Percentiles rank a stretch among this genome's conserved stretches.
phyloP scores from a whole-genome alignment of 2,888 invertebrate genomes.

The Drosophila niveifrons region DNA sequence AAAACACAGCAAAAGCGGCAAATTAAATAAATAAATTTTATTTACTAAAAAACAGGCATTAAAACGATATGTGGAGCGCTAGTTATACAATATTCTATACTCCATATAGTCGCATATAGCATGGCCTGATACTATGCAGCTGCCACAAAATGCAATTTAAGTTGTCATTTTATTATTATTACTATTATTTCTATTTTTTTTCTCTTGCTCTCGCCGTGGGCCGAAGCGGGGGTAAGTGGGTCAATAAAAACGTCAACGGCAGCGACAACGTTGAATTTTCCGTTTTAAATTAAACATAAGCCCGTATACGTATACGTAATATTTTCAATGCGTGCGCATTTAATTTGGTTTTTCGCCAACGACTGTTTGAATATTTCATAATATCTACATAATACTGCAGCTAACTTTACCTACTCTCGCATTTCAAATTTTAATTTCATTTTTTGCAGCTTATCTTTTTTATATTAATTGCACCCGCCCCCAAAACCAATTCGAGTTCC shows the following conservation, averaged over 20 bases:
- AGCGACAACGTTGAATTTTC: slow-evolving; percentile 54
- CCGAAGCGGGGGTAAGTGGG: slow-evolving; percentile 35
- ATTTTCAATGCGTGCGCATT: slow-evolving; percentile 38
- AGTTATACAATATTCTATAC: slow-evolving; percentile 5
- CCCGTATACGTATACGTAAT: slow-evolving; percentile 30
- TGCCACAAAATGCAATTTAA: slow-evolving; percentile 64
- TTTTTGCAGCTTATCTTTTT: slow-evolving; percentile 62
- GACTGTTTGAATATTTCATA: slow-evolving; percentile 66
- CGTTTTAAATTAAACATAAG: slow-evolving; percentile 63
- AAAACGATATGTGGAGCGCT: slow-evolving; percentile 40
- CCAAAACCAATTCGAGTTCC: neutral
- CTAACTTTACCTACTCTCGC: slow-evolving; percentile 9
- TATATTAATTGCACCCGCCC: slow-evolving; percentile 53
- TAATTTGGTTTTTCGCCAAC: slow-evolving; percentile 38
- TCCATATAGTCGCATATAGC: slow-evolving; percentile 1
- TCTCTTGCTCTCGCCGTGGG: neutral
- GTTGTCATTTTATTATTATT: slow-evolving; percentile 54
- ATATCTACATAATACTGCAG: slow-evolving; percentile 48
- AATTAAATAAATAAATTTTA: slow-evolving; percentile 74
- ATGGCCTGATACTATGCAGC: slow-evolving; percentile 44
- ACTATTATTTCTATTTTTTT: slow-evolving; percentile 19
- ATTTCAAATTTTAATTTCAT: slow-evolving; percentile 44
- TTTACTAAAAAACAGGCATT: slow-evolving; percentile 60
- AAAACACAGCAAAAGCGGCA: slow-evolving; percentile 51
- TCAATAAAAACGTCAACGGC: slow-evolving; percentile 74